phyloP scores from a whole-genome alignment of 2,113 vertebrate species.

The Eubucco bourcierii region DNA sequence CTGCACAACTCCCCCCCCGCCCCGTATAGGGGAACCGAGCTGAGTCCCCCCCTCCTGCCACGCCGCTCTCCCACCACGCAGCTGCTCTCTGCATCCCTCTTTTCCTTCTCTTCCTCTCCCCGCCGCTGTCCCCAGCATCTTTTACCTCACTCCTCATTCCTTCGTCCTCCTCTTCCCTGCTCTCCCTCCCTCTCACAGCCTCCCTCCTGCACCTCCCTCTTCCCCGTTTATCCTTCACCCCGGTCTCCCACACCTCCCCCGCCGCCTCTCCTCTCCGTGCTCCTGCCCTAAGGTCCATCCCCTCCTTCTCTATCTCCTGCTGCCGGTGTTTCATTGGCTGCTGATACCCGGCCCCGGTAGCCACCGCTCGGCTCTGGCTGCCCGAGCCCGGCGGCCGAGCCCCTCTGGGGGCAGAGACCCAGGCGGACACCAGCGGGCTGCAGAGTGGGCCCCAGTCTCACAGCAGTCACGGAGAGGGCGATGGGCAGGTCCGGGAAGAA shows the following conservation, averaged over 20 bases:
- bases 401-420: neutral
- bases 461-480: neutral
- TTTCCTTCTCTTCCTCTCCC: neutral
- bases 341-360: neutral
- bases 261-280: neutral
- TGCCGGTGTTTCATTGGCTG: constrained; percentile 43
- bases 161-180: neutral
- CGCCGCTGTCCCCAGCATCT: neutral
- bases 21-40: neutral
- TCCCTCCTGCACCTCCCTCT: constrained; percentile 30
- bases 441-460: neutral
- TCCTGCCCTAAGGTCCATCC: constrained; percentile 23
- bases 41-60: neutral
- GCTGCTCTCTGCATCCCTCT: neutral
- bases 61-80: neutral
- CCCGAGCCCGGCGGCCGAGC: neutral
- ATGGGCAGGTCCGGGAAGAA: neutral
- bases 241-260: neutral
- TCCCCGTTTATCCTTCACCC: neutral
- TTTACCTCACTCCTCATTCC: neutral
- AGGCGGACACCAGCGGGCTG: neutral
- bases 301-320: constrained; percentile 27
- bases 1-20: neutral
- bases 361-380: neutral
- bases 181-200: constrained; percentile 17